These are phyloP conservation scores for Lampris megalopsis DNA, from an alignment of 2,113 vertebrate species.

Conservation along the genomic window DNA sequence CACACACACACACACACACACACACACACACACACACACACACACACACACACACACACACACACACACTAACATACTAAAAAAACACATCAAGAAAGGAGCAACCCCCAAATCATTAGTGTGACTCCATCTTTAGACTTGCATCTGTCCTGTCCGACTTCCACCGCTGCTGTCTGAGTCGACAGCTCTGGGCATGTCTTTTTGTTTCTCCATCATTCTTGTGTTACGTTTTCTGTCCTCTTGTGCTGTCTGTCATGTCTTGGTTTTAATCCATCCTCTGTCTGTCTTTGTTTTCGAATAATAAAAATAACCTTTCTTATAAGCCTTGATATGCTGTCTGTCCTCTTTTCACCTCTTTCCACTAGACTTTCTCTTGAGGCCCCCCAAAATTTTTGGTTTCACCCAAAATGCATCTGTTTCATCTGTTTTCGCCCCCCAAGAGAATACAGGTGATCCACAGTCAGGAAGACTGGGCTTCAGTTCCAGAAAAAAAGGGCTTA, in stretches of 20 bases:
- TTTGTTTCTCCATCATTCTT: conserved; percentile 39
- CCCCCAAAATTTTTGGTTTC: background rate
- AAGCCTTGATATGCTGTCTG: conserved; percentile 66
- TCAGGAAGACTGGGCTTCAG: too few relatives aligned
- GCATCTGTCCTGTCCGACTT: conserved; percentile 38
- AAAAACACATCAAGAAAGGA: too few relatives aligned
- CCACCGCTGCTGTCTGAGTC: conserved; percentile 11
- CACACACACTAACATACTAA: too few relatives aligned
- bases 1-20: too few relatives aligned
- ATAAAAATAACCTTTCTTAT: conserved; percentile 57
- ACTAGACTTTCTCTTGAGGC: conserved; percentile 7
- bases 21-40: too few relatives aligned
- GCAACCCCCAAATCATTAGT: background rate
- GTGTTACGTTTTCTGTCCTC: conserved; percentile 35
- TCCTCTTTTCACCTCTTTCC: conserved; percentile 58
- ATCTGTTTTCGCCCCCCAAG: background rate
- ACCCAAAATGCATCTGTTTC: background rate
- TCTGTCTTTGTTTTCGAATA: conserved; percentile 73
- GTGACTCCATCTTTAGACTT: background rate
- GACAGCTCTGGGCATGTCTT: conserved; percentile 6
- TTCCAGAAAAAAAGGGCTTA: background rate
- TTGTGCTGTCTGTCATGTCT: conserved; percentile 25
- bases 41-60: too few relatives aligned
- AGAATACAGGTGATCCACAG: too few relatives aligned
- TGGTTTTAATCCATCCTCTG: background rate